These are phyloP conservation scores for Lethenteron camtschaticum DNA, from an alignment of 2,113 vertebrate species.

Conservation along the genomic window DNA sequence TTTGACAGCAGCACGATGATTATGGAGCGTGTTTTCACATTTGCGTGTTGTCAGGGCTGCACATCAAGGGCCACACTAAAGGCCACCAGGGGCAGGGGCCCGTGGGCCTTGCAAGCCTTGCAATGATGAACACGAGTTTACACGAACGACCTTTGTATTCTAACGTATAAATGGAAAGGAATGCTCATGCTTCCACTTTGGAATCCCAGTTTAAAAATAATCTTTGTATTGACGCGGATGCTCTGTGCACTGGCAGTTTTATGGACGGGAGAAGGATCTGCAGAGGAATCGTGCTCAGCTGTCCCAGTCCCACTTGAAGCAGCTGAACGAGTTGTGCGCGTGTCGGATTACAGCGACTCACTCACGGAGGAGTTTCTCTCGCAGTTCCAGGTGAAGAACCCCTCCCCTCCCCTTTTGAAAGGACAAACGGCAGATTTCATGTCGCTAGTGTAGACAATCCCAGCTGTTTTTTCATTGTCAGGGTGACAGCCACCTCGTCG, in stretches of 20 bases:
- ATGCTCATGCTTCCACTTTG: neutral
- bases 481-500: neutral
- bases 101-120: neutral
- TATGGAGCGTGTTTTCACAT: no score
- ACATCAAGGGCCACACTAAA: neutral
- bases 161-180: neutral
- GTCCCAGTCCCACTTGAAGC: conserved; percentile 23
- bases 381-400: conserved; percentile 31
- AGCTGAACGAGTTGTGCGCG: conserved; percentile 31
- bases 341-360: conserved; percentile 18
- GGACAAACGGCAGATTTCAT: neutral
- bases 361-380: conserved; percentile 27
- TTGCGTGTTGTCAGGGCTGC: no score
- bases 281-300: conserved; percentile 35
- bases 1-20: no score
- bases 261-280: conserved; percentile 30
- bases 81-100: neutral
- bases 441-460: neutral
- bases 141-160: no score
- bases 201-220: neutral
- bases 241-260: conserved; percentile 30
- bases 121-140: no score
- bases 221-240: neutral
- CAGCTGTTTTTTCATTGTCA: neutral
- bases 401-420: neutral